A percentile compares a stretch with the other conserved stretches of the same genome.
phyloP scores from a whole-genome alignment of 1,140 invertebrate species.

The Drosophila kurseongensis region DNA sequence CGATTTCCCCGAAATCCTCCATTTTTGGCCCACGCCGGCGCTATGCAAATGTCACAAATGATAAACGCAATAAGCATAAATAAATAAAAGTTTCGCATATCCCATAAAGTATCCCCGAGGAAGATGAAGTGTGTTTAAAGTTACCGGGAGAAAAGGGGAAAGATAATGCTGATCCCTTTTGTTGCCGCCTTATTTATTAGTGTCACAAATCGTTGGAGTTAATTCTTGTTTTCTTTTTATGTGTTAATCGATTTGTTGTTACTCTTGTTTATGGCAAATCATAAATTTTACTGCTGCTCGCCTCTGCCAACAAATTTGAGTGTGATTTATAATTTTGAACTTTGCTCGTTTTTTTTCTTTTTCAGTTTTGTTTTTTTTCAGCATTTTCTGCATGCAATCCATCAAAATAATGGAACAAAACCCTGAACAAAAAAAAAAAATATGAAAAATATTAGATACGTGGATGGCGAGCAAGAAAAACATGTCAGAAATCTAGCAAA shows the following conservation, averaged over 20 bases:
- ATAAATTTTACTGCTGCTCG: constrained; percentile 56
- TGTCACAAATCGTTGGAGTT: constrained; percentile 77
- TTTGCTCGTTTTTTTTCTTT: constrained; percentile 29
- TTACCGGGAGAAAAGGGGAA: constrained; percentile 16
- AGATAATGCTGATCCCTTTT: constrained; percentile 26
- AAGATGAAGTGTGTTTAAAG: constrained; percentile 45
- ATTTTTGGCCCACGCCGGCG: constrained; percentile 52
- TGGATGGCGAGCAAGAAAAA: constrained; percentile 35
- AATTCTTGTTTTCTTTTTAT: constrained; percentile 47
- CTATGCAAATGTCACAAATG: constrained; percentile 81
- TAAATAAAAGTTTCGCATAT: constrained; percentile 57
- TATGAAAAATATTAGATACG: not conserved
- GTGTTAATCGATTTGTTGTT: constrained; percentile 72
- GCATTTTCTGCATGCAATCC: constrained; percentile 61
- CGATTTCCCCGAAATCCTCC: constrained; percentile 17
- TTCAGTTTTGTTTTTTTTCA: constrained; percentile 1
- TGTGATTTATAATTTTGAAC: constrained; percentile 74
- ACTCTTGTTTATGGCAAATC: constrained; percentile 50
- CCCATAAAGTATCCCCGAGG: constrained; percentile 31
- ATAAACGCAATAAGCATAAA: constrained; percentile 82
- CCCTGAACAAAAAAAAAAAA: not conserved
- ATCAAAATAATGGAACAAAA: constrained; percentile 53
- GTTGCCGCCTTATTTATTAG: constrained; percentile 72
- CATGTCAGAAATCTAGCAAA: constrained; percentile 68
- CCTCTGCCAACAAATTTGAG: constrained; percentile 54